A percentile compares a stretch with the other conserved stretches of the same genome.
Evolutionary conservation across 2,888 invertebrate genomes (phyloP).

Genomic region (Aleiodes leptofemur): DNA sequence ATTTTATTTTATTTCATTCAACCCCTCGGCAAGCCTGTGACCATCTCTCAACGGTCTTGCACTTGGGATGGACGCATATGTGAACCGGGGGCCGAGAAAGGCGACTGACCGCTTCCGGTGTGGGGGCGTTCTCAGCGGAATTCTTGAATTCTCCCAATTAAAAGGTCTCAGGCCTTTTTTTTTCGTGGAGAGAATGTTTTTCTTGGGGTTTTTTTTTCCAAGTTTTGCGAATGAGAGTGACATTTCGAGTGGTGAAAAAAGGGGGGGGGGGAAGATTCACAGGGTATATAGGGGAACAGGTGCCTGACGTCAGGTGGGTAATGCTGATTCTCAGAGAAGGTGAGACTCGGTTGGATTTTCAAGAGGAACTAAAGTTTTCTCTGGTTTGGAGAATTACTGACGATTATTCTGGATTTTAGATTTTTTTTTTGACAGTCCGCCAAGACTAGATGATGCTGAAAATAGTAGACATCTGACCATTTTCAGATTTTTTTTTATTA

Average conservation of each 20-base stretch:
- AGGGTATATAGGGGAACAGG: slow-evolving; percentile 69
- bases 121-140: slow-evolving; percentile 31
- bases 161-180: slow-evolving; percentile 7
- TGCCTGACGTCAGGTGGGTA: slow-evolving; percentile 75
- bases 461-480: too few relatives aligned
- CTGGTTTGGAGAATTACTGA: neutral
- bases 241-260: slow-evolving; percentile 14
- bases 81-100: slow-evolving; percentile 17
- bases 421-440: too few relatives aligned
- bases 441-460: too few relatives aligned
- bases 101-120: slow-evolving; percentile 41
- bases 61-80: slow-evolving; percentile 27
- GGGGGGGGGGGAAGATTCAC: slow-evolving; percentile 62
- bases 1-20: slow-evolving; percentile 18
- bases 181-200: slow-evolving; percentile 17
- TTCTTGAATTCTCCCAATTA: slow-evolving; percentile 32
- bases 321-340: slow-evolving; percentile 67
- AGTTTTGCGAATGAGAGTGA: slow-evolving; percentile 29
- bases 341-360: slow-evolving; percentile 51
- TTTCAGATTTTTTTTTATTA: too few relatives aligned
- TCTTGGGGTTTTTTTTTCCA: neutral
- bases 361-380: slow-evolving; percentile 6
- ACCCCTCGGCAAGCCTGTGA: neutral
- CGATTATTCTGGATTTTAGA: too few relatives aligned
- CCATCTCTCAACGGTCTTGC: slow-evolving; percentile 34